These are phyloP conservation scores for Aleiodes testaceus DNA, from an alignment of 2,888 invertebrate species.

Conservation along the genomic window DNA sequence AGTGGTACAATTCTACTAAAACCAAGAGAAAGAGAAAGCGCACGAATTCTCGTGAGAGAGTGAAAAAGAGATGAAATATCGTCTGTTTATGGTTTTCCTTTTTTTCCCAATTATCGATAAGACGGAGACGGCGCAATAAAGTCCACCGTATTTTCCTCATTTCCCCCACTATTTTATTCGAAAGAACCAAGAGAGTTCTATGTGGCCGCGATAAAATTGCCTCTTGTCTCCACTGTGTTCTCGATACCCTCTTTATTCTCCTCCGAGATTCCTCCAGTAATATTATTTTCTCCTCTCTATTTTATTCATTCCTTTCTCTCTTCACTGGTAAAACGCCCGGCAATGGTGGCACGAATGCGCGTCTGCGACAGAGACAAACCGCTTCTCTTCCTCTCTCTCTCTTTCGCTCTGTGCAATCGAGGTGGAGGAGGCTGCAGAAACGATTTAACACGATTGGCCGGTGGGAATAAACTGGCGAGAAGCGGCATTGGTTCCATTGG, in stretches of 20 bases:
- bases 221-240: slow-evolving; percentile 37
- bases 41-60: neutral
- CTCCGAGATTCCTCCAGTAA: slow-evolving; percentile 20
- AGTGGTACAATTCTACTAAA: slow-evolving; percentile 10
- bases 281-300: slow-evolving; percentile 34
- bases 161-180: slow-evolving; percentile 36
- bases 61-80: slow-evolving; percentile 7
- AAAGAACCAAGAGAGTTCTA: slow-evolving; percentile 11
- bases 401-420: slow-evolving; percentile 22
- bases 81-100: slow-evolving; percentile 53
- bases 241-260: slow-evolving; percentile 35
- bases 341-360: slow-evolving; percentile 40
- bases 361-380: slow-evolving; percentile 48
- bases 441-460: slow-evolving; percentile 73
- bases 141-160: slow-evolving; percentile 31
- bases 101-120: slow-evolving; percentile 68
- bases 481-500: slow-evolving; percentile 72
- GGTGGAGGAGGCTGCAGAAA: slow-evolving; percentile 58
- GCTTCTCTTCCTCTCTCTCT: neutral
- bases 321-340: slow-evolving; percentile 33
- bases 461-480: slow-evolving; percentile 70
- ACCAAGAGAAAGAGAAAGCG: neutral
- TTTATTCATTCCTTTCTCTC: slow-evolving; percentile 15
- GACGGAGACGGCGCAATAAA: slow-evolving; percentile 63
- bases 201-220: slow-evolving; percentile 27